Evolutionary conservation across 1,140 invertebrate species (phyloP).

Genomic region (Grapholita molesta): DNA sequence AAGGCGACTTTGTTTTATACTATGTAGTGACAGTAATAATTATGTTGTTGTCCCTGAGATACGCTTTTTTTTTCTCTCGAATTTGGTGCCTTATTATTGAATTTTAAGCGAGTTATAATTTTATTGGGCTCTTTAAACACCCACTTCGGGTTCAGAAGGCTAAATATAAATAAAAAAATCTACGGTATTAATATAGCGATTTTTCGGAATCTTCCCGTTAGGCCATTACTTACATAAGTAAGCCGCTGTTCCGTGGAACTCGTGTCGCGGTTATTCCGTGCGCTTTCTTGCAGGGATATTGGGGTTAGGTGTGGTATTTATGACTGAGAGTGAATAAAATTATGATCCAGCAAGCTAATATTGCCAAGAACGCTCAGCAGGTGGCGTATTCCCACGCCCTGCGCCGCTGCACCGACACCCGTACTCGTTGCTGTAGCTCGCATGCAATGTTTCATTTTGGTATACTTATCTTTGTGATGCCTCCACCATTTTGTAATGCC

Average conservation of each 20-base stretch:
- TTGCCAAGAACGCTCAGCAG: slow-evolving; percentile 39
- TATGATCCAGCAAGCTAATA: slow-evolving; percentile 48
- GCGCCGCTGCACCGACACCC: slow-evolving; percentile 23
- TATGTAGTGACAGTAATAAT: too few species aligned
- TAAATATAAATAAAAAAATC: too few species aligned
- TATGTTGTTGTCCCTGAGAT: too few species aligned
- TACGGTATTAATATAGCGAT: background rate
- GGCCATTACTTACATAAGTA: slow-evolving; percentile 19
- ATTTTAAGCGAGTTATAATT: too few species aligned
- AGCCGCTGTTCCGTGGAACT: slow-evolving; percentile 24
- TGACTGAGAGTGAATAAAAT: slow-evolving; percentile 43
- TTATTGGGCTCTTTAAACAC: too few species aligned
- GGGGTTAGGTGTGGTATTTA: slow-evolving; percentile 45
- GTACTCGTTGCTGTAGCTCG: slow-evolving; percentile 32
- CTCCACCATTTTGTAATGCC: background rate
- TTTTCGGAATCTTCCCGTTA: background rate
- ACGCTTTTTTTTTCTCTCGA: too few species aligned
- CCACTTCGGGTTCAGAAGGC: too few species aligned
- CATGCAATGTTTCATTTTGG: slow-evolving; percentile 35
- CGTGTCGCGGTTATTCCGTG: slow-evolving; percentile 25
- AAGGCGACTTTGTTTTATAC: too few species aligned
- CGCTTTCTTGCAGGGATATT: slow-evolving; percentile 41
- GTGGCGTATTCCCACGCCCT: slow-evolving; percentile 37
- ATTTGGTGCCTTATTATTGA: too few species aligned
- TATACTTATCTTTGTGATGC: slow-evolving; percentile 36